Evolutionary conservation across 2,797 vertebrate genomes (phyloP).

Genomic region (Anguilla anguilla): DNA sequence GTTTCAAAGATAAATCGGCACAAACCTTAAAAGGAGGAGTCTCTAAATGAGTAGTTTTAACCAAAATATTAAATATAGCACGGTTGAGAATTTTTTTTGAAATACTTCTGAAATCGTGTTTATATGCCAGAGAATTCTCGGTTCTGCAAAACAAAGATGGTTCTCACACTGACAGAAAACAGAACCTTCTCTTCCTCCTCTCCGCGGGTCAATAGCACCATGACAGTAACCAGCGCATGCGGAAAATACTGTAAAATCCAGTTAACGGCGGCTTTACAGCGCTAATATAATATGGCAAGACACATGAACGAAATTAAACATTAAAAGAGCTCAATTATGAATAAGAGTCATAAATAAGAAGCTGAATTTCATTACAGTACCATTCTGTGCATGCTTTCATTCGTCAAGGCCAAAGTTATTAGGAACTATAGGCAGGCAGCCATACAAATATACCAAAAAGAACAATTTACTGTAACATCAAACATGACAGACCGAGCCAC

Average conservation of each 20-base stretch:
- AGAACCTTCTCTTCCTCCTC: neutral
- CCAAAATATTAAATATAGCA: too few species aligned
- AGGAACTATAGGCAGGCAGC: neutral
- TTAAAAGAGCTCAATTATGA: neutral
- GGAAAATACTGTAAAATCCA: neutral
- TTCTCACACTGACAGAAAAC: neutral
- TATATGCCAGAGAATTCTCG: neutral
- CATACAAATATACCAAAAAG: neutral
- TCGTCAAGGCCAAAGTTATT: neutral
- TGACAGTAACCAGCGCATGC: neutral
- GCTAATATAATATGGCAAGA: neutral
- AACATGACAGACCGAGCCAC: neutral
- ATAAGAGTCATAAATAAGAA: neutral
- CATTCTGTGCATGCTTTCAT: neutral
- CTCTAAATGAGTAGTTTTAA: too few species aligned
- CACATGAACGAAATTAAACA: neutral
- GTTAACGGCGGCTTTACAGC: neutral
- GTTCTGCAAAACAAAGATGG: neutral
- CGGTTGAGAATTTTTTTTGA: neutral
- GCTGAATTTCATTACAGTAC: neutral
- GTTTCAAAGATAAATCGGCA: too few species aligned
- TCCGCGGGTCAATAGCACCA: neutral
- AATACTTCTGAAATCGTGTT: neutral
- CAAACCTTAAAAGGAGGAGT: too few species aligned
- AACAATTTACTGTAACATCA: neutral